Evolutionary conservation across 2,113 vertebrate genomes (phyloP).

Genomic region (Illadopsis cleaveri): DNA sequence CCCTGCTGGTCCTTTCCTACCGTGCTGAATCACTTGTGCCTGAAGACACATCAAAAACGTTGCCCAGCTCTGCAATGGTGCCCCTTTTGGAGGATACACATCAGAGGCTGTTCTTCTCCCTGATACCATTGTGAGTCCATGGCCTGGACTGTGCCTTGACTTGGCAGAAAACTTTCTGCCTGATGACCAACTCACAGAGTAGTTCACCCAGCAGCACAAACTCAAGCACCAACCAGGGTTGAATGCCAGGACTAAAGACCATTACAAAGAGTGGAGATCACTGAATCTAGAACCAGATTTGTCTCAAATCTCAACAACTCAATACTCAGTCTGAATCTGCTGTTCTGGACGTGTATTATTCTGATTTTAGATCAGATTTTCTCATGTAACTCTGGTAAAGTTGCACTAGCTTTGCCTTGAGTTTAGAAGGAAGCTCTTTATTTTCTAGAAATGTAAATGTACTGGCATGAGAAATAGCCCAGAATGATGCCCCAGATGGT

Average conservation of each 20-base stretch:
- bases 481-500: conserved; percentile 54
- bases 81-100: neutral
- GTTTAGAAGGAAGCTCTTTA: neutral
- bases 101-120: neutral
- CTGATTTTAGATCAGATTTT: neutral
- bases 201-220: neutral
- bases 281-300: neutral
- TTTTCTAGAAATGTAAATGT: conserved; percentile 34
- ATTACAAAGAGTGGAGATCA: neutral
- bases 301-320: neutral
- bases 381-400: neutral
- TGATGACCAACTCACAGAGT: neutral
- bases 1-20: neutral
- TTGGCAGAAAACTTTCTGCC: neutral
- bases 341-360: neutral
- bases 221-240: neutral
- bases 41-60: neutral
- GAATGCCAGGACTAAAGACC: neutral
- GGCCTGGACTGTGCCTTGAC: neutral
- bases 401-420: neutral
- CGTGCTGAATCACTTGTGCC: neutral
- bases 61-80: neutral
- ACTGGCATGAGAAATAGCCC: conserved; percentile 33
- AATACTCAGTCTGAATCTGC: neutral
- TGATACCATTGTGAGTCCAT: neutral